Base-by-base conservation (phyloP, 2,113 vertebrate species). In the Orthochromis indermauri region DNA sequence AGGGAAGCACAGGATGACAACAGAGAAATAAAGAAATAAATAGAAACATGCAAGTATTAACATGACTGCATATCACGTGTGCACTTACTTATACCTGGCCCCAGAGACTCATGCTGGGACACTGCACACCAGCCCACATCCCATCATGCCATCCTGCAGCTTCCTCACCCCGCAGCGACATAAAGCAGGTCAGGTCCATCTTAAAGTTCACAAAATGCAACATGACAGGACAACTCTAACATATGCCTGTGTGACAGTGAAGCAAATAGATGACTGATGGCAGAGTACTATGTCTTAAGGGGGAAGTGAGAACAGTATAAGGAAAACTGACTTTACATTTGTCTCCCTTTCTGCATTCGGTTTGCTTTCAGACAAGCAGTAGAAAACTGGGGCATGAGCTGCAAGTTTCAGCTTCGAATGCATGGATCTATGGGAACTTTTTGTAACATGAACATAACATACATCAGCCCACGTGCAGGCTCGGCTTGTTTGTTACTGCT, bases 171-270 rank as follows among this genome's bases (percentile, higher is more conserved):
- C 26, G 85, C 26, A 84, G 95, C 88, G 91, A 94, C 88, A 90
- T 80, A 85, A 92, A 95, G 89, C 93, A 94, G 91, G 95, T 95
- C 95, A 95, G 92, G 89, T 89, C 90, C 89, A 89, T 96, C 94
- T 90, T 92, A 94, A 96, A 95, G 94, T 96, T 94, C 91, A 93
- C 35, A 10, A 89, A 92, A 95, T 93, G 91, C 91, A 84, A 95
- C 93, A 94, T 95, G 96, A 96, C 94, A 95, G 91, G 87, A 93
- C 90, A 87, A 88, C 86, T 91, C 82, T 35, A 94, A 94, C 93
- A 94, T 94, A 94, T 95, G 94, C 93, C 91, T 79, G 81, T 89
- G 90, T 95, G 95, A 94, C 94, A 95, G 94, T 90, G 87, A 86
- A 81, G 94, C 90, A 91, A 93, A 90, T 84, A 93, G 90, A 95